Evolutionary conservation across 2,888 invertebrate genomes (phyloP), one percentile per base, ranked within the genome.

Genomic region (Torymus tubicola): DNA sequence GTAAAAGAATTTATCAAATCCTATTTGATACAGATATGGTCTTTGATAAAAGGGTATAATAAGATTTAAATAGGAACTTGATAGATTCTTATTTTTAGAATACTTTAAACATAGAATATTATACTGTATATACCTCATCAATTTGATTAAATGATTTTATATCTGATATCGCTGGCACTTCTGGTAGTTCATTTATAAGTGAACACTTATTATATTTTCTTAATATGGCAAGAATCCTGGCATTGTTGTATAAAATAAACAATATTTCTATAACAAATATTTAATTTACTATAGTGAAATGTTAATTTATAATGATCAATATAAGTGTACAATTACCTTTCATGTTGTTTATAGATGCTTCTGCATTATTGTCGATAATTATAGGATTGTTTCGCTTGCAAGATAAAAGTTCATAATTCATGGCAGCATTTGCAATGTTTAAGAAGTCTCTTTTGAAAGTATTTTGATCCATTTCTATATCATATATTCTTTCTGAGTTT

Each of bases 181-280:
- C 85, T 16, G 94, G 94, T 89, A 95, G 95, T 3, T 89, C 87
- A 1, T 93, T 93, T 14, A 90, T 88, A 3, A 83, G 79, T 4
- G 94, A 93, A 87, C 92, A 93, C 11, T 93, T 91, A 82, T 93
- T 91, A 88, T 94, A 96, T 81, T 93, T 93, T 84, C 93, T 92
- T 78, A 95, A 91, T 72, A 96, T 92, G 0, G 94, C 93, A 85
- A 94, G 93, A 71, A 96, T 88, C 83, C 96, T 93, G 0, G 95
- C 96, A 87, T 94, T 94, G 87, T 96, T 96, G 89, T 96, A 96
- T 50, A 96, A 91, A 78, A 96, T 93, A 89, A 96, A 96, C 42
- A 94, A 92, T 55, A 95, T 94, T 72, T 95, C 95, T 95, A 89
- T 55, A 42, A 42, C 1, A 8, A 42, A 42, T 8, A 42, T 42